phyloP scores from a whole-genome alignment of 2,113 vertebrate genomes.

The zebrafish (Danio rerio) region GRCz12tu NC_133193.1:28313001-28313500 shows the following conservation, averaged over 20 bases:
- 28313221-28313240: not conserved
- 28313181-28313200: conserved; percentile 76
- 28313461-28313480: too few species aligned
- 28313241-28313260: too few species aligned
- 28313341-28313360: not conserved
- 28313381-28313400: not conserved
- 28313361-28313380: not conserved
- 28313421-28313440: too few species aligned
- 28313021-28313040: not conserved
- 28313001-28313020: not conserved
- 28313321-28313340: not conserved
- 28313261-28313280: too few species aligned
- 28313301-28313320: not conserved
- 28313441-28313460: too few species aligned
- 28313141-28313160: conserved; percentile 78
- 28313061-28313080: conserved; percentile 65
- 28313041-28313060: conserved; percentile 4
- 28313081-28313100: conserved; percentile 62
- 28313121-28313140: conserved; percentile 75
- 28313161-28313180: conserved; percentile 77
- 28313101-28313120: conserved; percentile 76
- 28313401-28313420: too few species aligned
- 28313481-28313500: too few species aligned
- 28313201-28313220: conserved; percentile 13
- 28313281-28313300: not conserved